A percentile compares a stretch with the other conserved stretches of the same genome.
Evolutionary conservation across 2,113 vertebrate species (phyloP).

Genomic region (Seriola rivoliana): DNA sequence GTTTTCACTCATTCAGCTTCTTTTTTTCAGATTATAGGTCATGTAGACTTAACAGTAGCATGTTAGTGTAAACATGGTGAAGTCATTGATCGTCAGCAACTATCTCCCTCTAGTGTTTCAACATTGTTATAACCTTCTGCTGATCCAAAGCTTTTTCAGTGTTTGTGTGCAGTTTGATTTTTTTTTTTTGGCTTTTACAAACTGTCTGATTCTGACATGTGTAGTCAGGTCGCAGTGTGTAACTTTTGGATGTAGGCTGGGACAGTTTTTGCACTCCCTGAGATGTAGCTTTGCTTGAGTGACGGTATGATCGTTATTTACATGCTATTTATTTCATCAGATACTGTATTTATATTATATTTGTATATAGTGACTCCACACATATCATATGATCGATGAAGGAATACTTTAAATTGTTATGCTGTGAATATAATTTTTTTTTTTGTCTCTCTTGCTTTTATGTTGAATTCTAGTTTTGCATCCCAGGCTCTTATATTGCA

Average conservation of each 20-base stretch:
- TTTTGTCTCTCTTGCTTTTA: conserved; percentile 41
- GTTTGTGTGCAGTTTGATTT: conserved; percentile 51
- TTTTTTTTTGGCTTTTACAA: conserved; percentile 37
- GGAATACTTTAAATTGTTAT: conserved; percentile 60
- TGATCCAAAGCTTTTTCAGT: conserved; percentile 66
- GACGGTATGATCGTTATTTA: conserved; percentile 68
- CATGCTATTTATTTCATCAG: conserved; percentile 76
- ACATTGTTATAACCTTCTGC: conserved; percentile 47
- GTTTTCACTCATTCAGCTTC: not conserved
- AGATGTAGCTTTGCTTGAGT: conserved; percentile 86
- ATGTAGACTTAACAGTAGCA: conserved; percentile 65
- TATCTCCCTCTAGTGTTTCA: conserved; percentile 74
- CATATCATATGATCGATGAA: conserved; percentile 61
- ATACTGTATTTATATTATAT: conserved; percentile 77
- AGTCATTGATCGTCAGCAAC: conserved; percentile 48
- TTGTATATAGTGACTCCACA: conserved; percentile 76
- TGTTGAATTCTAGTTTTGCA: conserved; percentile 75
- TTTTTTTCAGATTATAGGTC: conserved; percentile 23
- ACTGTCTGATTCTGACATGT: conserved; percentile 36
- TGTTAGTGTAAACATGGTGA: conserved; percentile 60
- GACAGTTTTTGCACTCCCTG: conserved; percentile 74
- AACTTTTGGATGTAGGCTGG: conserved; percentile 57
- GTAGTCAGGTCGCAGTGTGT: conserved; percentile 46
- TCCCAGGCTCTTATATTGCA: conserved; percentile 63
- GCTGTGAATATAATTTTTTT: conserved; percentile 69